These are phyloP conservation scores for Drosophila kuntzei DNA, from an alignment of 2,888 invertebrate species.

Conservation along the genomic window DNA sequence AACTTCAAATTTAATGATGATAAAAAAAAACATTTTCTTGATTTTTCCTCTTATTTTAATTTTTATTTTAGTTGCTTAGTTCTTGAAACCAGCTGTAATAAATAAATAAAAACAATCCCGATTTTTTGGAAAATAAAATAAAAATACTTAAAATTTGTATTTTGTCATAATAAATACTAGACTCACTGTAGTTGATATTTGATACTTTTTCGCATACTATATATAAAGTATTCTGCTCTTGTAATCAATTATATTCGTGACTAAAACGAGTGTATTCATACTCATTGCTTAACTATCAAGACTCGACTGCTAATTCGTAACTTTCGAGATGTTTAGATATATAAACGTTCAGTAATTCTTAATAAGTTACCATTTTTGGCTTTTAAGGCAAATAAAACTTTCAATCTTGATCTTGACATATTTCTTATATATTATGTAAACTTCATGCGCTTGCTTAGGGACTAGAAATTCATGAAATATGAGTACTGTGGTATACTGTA, in stretches of 20 bases:
- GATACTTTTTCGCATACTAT: not conserved
- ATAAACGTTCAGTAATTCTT: conserved; percentile 29
- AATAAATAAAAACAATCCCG: too few relatives aligned
- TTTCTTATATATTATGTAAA: conserved; percentile 27
- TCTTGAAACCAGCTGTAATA: too few relatives aligned
- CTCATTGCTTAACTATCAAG: conserved; percentile 26
- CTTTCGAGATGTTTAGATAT: too few relatives aligned
- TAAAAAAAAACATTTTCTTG: too few relatives aligned
- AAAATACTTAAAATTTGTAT: not conserved
- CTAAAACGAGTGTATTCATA: conserved; percentile 25
- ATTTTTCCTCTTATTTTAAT: too few relatives aligned
- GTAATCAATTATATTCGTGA: conserved; percentile 36
- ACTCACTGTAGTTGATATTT: not conserved
- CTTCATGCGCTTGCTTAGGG: conserved; percentile 42
- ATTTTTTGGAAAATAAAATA: not conserved
- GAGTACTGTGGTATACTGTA: conserved; percentile 29
- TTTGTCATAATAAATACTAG: not conserved
- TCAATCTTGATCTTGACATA: conserved; percentile 12
- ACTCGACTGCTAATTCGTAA: conserved; percentile 18
- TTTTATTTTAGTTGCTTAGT: too few relatives aligned
- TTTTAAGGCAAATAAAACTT: conserved; percentile 61
- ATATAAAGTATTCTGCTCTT: conserved; percentile 48
- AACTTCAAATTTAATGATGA: too few relatives aligned
- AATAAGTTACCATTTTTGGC: conserved; percentile 48
- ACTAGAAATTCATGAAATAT: conserved; percentile 69